phyloP scores from a whole-genome alignment of 2,888 invertebrate genomes.

The Ochropacha duplaris region DNA sequence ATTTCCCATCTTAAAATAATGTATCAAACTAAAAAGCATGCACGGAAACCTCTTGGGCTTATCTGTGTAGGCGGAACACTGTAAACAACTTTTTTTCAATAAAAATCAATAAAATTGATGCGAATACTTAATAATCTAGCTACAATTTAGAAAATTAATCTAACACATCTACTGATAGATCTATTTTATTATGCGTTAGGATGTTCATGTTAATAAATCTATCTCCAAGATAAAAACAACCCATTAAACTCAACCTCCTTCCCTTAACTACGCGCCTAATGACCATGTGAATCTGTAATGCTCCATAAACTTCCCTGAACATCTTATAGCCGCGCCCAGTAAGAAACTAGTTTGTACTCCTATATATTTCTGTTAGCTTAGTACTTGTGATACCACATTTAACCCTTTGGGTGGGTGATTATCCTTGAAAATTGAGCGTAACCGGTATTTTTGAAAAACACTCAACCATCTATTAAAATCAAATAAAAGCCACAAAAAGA shows the following conservation, averaged over 20 bases:
- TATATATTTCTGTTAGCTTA: conserved; percentile 40
- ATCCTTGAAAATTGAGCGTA: no score
- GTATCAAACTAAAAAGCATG: no score
- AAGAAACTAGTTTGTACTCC: conserved; percentile 23
- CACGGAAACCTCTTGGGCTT: no score
- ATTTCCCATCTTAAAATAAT: no score
- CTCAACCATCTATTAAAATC: no score
- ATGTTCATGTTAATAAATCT: background rate
- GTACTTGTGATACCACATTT: conserved; percentile 44
- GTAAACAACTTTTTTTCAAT: background rate
- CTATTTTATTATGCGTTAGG: background rate
- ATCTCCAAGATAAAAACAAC: background rate
- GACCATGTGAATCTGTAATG: conserved; percentile 60
- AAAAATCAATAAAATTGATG: background rate
- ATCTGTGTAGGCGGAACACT: no score
- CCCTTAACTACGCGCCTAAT: conserved; percentile 49
- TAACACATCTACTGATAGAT: background rate
- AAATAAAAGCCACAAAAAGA: background rate
- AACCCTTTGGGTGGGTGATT: conserved; percentile 38
- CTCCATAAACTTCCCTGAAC: conserved; percentile 40
- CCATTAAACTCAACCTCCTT: conserved; percentile 30
- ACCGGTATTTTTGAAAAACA: no score
- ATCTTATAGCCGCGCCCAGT: conserved; percentile 19
- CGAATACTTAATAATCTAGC: no score
- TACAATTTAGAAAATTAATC: no score